Evolutionary conservation across 35 echinoderm and acorn worm genomes (phyloP).

Genomic region (Heliocidaris tuberculata): DNA sequence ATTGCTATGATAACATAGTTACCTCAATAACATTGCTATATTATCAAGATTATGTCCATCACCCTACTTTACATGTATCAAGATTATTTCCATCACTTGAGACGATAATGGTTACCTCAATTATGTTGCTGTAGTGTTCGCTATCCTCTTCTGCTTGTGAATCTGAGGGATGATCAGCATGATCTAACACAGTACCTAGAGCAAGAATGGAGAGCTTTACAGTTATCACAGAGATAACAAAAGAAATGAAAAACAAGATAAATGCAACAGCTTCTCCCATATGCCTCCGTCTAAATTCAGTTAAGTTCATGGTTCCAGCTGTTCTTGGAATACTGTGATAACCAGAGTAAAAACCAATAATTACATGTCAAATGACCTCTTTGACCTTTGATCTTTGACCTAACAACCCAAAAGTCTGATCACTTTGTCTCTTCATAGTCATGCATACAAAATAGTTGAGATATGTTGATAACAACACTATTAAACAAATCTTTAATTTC

Average conservation of each 20-base stretch:
- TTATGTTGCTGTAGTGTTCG: too few species aligned
- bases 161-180: background rate
- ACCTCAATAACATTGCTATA: background rate
- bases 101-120: too few species aligned
- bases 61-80: too few species aligned
- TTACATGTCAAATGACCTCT: background rate
- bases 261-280: background rate
- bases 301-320: background rate
- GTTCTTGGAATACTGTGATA: background rate
- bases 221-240: too few species aligned
- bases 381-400: too few species aligned
- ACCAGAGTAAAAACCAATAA: background rate
- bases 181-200: background rate
- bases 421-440: too few species aligned
- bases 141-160: background rate
- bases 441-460: too few species aligned
- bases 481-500: too few species aligned
- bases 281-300: background rate
- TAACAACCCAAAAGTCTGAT: too few species aligned
- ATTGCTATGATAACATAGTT: background rate
- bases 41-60: background rate
- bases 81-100: too few species aligned
- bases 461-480: too few species aligned
- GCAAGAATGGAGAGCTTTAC: background rate
- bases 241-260: background rate